Conservation (phyloP, 92 coral and sea anemone genomes). For the Ricordea florida region DNA sequence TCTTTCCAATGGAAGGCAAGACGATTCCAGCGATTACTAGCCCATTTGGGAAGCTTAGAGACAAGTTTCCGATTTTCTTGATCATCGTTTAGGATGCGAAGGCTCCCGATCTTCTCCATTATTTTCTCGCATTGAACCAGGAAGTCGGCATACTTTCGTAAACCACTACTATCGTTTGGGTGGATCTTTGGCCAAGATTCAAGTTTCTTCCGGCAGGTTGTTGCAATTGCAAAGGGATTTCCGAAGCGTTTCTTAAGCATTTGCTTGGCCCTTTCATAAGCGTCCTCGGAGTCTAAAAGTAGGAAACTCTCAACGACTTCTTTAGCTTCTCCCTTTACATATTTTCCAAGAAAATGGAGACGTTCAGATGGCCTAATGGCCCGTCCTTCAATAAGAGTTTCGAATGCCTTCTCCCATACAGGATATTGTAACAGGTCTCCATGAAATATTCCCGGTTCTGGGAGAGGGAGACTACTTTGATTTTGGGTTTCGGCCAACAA, state of each 20-base stretch:
- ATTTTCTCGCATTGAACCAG: conserved; percentile 52
- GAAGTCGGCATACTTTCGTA: conserved; percentile 51
- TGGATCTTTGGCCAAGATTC: conserved; percentile 55
- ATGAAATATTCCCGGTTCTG: conserved; percentile 50
- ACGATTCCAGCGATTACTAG: conserved; percentile 44
- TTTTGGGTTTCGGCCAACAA: conserved; percentile 48
- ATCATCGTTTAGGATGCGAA: conserved; percentile 45
- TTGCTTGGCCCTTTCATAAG: conserved; percentile 52
- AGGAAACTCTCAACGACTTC: conserved; percentile 61
- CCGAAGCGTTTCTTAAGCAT: conserved; percentile 58
- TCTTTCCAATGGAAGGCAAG: conserved; percentile 3
- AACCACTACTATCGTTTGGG: conserved; percentile 34
- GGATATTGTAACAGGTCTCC: conserved; percentile 65
- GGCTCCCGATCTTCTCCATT: conserved; percentile 35
- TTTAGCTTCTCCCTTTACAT: conserved; percentile 53
- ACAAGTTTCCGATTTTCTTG: conserved; percentile 47
- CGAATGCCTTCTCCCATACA: conserved; percentile 56
- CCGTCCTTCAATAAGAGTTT: conserved; percentile 50
- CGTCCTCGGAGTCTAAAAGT: conserved; percentile 49
- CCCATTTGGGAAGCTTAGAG: conserved; percentile 48
- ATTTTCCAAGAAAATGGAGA: conserved; percentile 54
- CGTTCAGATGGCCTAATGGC: conserved; percentile 42
- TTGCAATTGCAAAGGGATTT: conserved; percentile 51
- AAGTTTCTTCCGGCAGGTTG: conserved; percentile 42
- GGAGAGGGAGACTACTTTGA: conserved; percentile 50